Evolutionary conservation across 2,113 vertebrate genomes (phyloP).

Genomic region (Gymnarchus niloticus): DNA sequence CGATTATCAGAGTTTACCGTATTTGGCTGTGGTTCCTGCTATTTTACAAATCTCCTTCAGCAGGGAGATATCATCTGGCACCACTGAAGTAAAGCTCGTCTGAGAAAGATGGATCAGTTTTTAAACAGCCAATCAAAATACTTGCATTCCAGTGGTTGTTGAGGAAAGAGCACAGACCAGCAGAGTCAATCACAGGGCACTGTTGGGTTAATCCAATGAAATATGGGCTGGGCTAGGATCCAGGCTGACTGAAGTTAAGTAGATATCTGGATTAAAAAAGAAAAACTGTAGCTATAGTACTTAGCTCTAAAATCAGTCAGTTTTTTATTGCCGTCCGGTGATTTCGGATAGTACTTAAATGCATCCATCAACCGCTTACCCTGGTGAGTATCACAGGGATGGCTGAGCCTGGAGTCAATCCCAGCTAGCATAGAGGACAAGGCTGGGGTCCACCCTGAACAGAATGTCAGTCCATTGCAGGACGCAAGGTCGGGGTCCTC

Average conservation of each 20-base stretch:
- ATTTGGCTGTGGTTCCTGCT: not conserved
- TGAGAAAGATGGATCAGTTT: slow-evolving; percentile 11
- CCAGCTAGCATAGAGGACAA: no score
- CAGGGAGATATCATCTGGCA: slow-evolving; percentile 7
- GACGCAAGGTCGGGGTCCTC: no score
- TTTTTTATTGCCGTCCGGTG: slow-evolving; percentile 12
- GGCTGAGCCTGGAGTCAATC: no score
- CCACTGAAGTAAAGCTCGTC: not conserved
- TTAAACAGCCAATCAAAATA: slow-evolving; percentile 18
- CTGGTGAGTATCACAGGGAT: no score
- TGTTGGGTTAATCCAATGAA: no score
- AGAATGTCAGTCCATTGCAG: no score
- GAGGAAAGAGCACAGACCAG: not conserved
- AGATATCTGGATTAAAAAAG: not conserved
- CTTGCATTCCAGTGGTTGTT: not conserved
- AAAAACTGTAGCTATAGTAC: no score
- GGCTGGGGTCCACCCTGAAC: no score
- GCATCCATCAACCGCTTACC: no score
- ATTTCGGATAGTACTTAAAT: not conserved
- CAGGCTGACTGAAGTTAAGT: not conserved
- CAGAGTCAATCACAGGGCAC: not conserved
- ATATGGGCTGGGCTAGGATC: not conserved
- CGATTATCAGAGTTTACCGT: not conserved
- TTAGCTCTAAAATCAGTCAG: not conserved
- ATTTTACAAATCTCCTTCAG: no score